phyloP scores from a whole-genome alignment of 2,888 invertebrate species.

The Siphlonurus alternatus region DNA sequence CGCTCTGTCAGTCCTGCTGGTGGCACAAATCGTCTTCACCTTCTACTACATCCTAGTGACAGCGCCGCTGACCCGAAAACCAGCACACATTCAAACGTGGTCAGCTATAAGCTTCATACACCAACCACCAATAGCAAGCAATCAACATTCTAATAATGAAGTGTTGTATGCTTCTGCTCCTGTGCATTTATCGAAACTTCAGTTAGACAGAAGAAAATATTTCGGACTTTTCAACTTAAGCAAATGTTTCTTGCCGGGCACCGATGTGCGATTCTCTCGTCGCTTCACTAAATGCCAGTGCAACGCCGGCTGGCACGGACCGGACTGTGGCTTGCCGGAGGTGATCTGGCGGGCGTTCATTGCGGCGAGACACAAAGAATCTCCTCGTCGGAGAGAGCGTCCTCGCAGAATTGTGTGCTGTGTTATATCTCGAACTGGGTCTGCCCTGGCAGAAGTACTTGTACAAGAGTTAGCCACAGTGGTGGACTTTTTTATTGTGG shows the following conservation, averaged over 20 bases:
- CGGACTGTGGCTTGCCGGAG: conserved; percentile 47
- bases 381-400: conserved; percentile 27
- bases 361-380: conserved; percentile 32
- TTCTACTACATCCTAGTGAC: neutral
- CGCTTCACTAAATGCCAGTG: conserved; percentile 30
- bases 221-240: neutral
- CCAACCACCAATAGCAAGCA: neutral
- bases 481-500: conserved; percentile 46
- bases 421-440: conserved; percentile 33
- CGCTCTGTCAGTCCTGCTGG: neutral
- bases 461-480: conserved; percentile 39
- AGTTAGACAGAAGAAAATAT: neutral
- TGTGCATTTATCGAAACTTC: neutral
- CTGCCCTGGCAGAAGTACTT: conserved; percentile 39
- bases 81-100: neutral
- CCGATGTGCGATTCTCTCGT: conserved; percentile 9
- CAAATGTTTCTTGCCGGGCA: conserved; percentile 10
- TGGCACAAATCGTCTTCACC: neutral
- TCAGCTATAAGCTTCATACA: neutral
- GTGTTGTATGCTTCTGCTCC: neutral
- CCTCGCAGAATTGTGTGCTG: conserved; percentile 38
- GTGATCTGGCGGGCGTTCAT: conserved; percentile 46
- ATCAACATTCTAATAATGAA: too few species aligned
- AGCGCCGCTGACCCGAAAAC: neutral
- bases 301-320: conserved; percentile 43